Evolutionary conservation across 2,888 invertebrate genomes (phyloP).

Genomic region (Boloria euphrosyne): DNA sequence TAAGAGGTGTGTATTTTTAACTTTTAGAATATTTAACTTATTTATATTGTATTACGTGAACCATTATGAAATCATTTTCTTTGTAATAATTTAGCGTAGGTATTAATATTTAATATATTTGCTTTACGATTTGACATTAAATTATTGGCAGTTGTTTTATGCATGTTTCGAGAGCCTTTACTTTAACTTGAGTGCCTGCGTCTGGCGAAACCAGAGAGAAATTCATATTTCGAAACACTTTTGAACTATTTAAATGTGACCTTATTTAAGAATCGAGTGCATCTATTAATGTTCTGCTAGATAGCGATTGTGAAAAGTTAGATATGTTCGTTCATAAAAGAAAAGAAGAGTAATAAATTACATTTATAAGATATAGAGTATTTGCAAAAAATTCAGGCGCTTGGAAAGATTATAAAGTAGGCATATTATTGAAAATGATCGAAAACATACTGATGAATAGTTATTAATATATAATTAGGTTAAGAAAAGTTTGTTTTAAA

Average conservation of each 20-base stretch:
- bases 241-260: constrained; percentile 59
- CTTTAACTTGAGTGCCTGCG: constrained; percentile 74
- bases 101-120: constrained; percentile 81
- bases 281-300: constrained; percentile 57
- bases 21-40: constrained; percentile 82
- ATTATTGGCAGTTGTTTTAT: constrained; percentile 74
- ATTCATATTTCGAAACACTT: constrained; percentile 58
- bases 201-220: constrained; percentile 52
- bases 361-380: constrained; percentile 73
- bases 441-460: constrained; percentile 80
- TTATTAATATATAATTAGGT: constrained; percentile 82
- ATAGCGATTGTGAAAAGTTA: constrained; percentile 66
- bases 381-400: constrained; percentile 75
- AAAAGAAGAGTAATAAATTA: constrained; percentile 57
- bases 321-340: constrained; percentile 67
- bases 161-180: constrained; percentile 72
- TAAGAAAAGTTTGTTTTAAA: constrained; percentile 81
- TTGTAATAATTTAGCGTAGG: constrained; percentile 81
- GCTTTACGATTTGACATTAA: constrained; percentile 73
- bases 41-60: constrained; percentile 81
- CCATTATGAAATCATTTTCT: constrained; percentile 78
- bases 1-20: constrained; percentile 82
- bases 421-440: constrained; percentile 80
- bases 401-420: constrained; percentile 81
- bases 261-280: constrained; percentile 55